Base-by-base conservation (phyloP, 2,888 invertebrate species). In the Drosophila leonis region DNA sequence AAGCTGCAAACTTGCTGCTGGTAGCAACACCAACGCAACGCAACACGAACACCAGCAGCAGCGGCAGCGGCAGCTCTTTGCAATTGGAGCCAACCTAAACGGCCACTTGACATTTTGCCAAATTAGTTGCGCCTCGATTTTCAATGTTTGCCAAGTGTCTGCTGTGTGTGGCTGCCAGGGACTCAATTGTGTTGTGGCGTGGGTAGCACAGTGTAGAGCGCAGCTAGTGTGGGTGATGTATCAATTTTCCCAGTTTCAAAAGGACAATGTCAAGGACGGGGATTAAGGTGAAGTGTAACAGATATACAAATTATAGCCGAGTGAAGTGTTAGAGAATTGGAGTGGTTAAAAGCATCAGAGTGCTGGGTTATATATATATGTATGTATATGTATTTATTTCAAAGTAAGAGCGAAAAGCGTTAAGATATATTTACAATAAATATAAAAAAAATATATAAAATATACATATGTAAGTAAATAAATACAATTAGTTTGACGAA, bases 71-170 rank as follows among this genome's bases (percentile, higher is more conserved):
- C 65, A 65, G 75, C 81, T 67, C 87, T 79, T 77, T 87, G 83
- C 75, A 75, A 87, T 65, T 57, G 77, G 75, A 82, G 46, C 56
- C 60, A 41, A 52, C 24, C 73, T 71, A 73, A 79, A 48, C 75
- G 85, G 64, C 75, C 80, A 88, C 85, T 88, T 85, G 83, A 88
- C 85, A 85, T 85, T 85, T 78, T 75, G 74, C 65, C 88, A 85
- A 88, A 84, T 84, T 84, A 84, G 84, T 85, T 83, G 74, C 86
- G 83, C 83, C 76, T 84, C 80, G 69, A 80, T 78, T 87, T 83
- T 72, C 88, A 68, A 57, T 66, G 67, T 64, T 54, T 64, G 51
- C 31, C 18, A 56, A 68, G 59, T 60, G 55, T 66, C 33, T 48
- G 49, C 55, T 60, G 49, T 59, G 63, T 55, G 57, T 37, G 18